These are phyloP conservation scores for Leptothorax acervorum DNA, from an alignment of 2,888 invertebrate species.

Conservation along the genomic window DNA sequence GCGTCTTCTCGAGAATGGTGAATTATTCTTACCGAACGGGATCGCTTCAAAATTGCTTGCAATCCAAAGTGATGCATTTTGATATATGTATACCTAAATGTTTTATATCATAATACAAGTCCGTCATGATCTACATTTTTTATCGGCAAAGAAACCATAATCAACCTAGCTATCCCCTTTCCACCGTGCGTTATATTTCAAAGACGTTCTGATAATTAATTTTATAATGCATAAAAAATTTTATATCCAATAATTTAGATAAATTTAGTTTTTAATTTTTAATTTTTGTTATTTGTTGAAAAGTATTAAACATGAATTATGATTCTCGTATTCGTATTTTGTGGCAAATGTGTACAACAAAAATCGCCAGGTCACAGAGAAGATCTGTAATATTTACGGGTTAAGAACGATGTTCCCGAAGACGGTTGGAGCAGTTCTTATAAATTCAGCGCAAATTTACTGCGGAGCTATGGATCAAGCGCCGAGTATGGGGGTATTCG, in stretches of 20 bases:
- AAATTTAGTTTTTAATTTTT: neutral
- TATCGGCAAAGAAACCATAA: neutral
- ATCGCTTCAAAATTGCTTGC: neutral
- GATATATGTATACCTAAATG: neutral
- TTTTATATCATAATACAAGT: conserved; percentile 1
- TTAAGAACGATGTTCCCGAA: conserved; percentile 38
- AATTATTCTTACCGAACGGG: conserved; percentile 33
- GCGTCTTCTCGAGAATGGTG: conserved; percentile 28
- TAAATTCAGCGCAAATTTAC: conserved; percentile 80
- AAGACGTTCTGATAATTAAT: neutral
- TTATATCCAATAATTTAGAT: neutral
- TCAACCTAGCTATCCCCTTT: neutral
- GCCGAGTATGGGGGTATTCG: conserved; percentile 61
- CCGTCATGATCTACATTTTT: neutral
- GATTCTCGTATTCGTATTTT: neutral
- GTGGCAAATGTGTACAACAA: neutral
- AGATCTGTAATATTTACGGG: conserved; percentile 27
- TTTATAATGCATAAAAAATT: neutral
- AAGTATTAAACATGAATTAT: neutral
- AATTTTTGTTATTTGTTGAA: neutral
- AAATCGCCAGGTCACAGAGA: neutral
- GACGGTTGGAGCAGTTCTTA: conserved; percentile 57
- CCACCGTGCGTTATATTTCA: neutral
- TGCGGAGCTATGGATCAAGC: conserved; percentile 78
- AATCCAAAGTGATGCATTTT: neutral